Conservation (phyloP, 1,140 invertebrate species). For the Musca domestica region DNA sequence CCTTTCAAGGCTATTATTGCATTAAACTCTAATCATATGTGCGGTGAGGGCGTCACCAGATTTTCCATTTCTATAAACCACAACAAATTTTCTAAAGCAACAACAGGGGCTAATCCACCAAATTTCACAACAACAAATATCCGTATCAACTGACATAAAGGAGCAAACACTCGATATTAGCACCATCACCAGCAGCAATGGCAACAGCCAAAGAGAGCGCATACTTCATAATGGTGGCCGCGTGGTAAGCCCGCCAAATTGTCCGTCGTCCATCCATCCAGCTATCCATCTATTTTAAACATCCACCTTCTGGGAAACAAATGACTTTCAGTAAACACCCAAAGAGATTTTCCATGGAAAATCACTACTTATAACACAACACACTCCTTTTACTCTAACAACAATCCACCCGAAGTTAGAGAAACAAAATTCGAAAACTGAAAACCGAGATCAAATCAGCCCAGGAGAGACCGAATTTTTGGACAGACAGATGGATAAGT, state of each 20-base stretch:
- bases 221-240: too few species aligned
- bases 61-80: background rate
- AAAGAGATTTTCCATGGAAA: constrained; percentile 17
- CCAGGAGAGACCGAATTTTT: too few species aligned
- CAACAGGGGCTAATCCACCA: constrained; percentile 1
- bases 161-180: too few species aligned
- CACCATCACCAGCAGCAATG: too few species aligned
- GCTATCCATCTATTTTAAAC: constrained; percentile 18
- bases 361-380: constrained; percentile 19
- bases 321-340: constrained; percentile 21
- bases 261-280: background rate
- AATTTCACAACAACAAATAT: background rate
- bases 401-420: constrained; percentile 18
- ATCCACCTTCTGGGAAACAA: constrained; percentile 22
- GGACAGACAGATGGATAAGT: background rate
- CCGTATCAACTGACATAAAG: too few species aligned
- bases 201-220: too few species aligned
- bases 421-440: too few species aligned
- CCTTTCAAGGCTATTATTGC: constrained; percentile 18
- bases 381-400: constrained; percentile 17
- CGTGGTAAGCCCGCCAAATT: background rate
- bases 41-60: background rate
- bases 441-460: too few species aligned
- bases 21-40: constrained; percentile 17
- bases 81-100: constrained; percentile 9